A percentile compares a stretch with the other conserved stretches of the same genome.
These are phyloP conservation scores for Agonopterix subpropinquella DNA, from an alignment of 2,888 invertebrate genomes.

Conservation along the genomic window DNA sequence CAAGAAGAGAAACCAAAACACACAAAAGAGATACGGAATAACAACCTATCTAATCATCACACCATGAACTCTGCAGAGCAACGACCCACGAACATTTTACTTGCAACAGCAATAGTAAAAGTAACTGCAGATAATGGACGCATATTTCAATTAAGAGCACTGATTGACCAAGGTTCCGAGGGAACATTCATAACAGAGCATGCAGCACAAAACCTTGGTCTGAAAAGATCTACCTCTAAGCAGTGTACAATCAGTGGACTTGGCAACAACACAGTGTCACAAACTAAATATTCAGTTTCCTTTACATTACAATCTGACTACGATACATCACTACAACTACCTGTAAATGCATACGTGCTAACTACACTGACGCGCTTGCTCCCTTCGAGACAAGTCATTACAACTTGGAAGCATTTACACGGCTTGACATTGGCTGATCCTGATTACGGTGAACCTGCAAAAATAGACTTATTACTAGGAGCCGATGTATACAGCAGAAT, in stretches of 20 bases:
- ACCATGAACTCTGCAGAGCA: background rate
- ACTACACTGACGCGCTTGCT: too few species aligned
- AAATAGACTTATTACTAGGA: conserved; percentile 12
- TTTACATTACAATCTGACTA: too few species aligned
- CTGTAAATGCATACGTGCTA: too few species aligned
- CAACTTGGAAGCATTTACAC: conserved; percentile 10
- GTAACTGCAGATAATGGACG: background rate
- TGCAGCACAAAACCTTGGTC: background rate
- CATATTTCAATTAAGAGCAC: conserved; percentile 9
- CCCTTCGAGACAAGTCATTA: too few species aligned
- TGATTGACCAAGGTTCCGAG: background rate
- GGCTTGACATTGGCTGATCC: conserved; percentile 12
- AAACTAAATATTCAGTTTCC: too few species aligned
- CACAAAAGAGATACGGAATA: background rate
- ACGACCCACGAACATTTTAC: too few species aligned
- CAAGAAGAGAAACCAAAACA: background rate
- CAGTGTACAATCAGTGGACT: too few species aligned
- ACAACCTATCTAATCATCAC: background rate
- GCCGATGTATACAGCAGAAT: conserved; percentile 12
- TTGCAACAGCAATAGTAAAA: background rate
- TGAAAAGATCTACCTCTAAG: background rate
- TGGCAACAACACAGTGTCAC: too few species aligned
- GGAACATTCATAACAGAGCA: background rate
- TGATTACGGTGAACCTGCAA: conserved; percentile 8
- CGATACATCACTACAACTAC: too few species aligned